phyloP scores from a whole-genome alignment of 2,113 vertebrate genomes.

The Nothobranchius furzeri region DNA sequence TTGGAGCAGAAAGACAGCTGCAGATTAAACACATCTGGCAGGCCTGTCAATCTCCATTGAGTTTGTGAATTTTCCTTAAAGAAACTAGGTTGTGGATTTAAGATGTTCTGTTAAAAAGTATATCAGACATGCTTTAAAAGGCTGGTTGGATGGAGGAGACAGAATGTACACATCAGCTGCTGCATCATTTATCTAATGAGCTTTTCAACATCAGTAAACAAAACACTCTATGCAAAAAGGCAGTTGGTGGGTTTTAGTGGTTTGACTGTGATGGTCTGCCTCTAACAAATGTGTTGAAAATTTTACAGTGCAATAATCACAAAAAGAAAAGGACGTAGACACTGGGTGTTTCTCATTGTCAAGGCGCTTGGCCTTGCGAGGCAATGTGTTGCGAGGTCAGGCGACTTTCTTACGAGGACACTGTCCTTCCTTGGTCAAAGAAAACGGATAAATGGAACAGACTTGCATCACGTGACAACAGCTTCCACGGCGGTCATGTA shows the following conservation, averaged over 20 bases:
- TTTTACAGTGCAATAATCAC: too few relatives aligned
- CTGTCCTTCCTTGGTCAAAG: too few relatives aligned
- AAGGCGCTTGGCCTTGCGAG: too few relatives aligned
- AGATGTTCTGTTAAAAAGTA: conserved; percentile 33
- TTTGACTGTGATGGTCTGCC: not conserved
- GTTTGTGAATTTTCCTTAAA: not conserved
- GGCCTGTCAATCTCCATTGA: conserved; percentile 8
- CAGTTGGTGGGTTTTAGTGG: not conserved
- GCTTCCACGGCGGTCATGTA: too few relatives aligned
- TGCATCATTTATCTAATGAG: not conserved
- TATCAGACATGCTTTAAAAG: conserved; percentile 18
- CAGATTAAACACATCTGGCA: conserved; percentile 7
- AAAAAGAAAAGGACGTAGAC: too few relatives aligned
- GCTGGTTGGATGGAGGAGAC: conserved; percentile 18
- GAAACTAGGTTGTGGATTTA: not conserved
- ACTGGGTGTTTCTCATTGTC: too few relatives aligned
- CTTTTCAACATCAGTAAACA: not conserved
- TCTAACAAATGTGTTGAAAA: not conserved
- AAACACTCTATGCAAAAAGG: not conserved
- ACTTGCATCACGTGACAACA: too few relatives aligned
- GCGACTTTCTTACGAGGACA: too few relatives aligned
- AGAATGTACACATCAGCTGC: not conserved
- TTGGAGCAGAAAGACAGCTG: not conserved
- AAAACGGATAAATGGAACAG: too few relatives aligned
- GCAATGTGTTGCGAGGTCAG: too few relatives aligned